Conservation (phyloP, 2,888 invertebrate species). For the Aleiodes leptofemur region DNA sequence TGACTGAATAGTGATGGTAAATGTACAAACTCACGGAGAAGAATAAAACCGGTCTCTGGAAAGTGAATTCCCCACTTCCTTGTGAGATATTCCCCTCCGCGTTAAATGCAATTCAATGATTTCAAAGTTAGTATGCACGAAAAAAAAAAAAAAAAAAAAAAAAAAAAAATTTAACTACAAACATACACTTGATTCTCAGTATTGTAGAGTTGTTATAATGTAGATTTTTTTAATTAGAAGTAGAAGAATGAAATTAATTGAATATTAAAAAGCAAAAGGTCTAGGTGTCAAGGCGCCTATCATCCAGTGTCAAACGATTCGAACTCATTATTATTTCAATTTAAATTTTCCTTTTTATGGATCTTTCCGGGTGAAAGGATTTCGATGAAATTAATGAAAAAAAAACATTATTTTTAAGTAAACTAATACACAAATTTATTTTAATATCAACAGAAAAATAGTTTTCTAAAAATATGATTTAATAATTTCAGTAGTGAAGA, state of each 20-base stretch:
- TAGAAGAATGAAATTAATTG: not conserved
- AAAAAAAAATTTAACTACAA: no score
- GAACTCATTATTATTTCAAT: not conserved
- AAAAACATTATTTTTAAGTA: no score
- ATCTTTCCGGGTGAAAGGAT: no score
- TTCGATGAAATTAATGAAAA: no score
- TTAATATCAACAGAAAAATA: not conserved
- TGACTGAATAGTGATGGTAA: no score
- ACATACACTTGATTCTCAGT: not conserved
- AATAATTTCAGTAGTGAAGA: no score
- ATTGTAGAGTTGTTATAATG: not conserved
- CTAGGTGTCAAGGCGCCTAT: conserved; percentile 26
- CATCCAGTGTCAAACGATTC: conserved; percentile 28
- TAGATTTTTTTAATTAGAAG: no score
- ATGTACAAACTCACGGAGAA: not conserved
- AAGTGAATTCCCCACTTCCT: conserved; percentile 25
- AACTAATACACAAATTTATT: no score
- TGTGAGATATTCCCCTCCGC: not conserved
- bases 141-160: no score
- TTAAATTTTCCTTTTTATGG: not conserved
- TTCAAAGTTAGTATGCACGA: no score
- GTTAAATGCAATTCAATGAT: no score
- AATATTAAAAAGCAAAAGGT: conserved; percentile 15
- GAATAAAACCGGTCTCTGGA: conserved; percentile 26
- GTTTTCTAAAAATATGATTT: not conserved